Percentiles rank a stretch among this genome's conserved stretches.
Conservation (phyloP, 2,113 vertebrate genomes). For the Cynocephalus volans region DNA sequence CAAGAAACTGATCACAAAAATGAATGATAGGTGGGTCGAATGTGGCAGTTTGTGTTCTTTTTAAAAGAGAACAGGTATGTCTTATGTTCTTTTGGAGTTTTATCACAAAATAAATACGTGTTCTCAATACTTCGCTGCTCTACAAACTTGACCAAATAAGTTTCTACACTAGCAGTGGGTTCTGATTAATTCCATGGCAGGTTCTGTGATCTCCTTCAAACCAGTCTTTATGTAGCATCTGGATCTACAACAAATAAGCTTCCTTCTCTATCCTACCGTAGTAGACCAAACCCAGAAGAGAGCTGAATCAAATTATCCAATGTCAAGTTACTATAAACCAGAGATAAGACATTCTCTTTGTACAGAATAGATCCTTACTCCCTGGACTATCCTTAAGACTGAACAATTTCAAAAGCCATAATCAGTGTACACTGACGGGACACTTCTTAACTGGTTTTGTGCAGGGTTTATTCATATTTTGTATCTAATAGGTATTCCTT, state of each 20-base stretch:
- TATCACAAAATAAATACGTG: slow-evolving; percentile 43
- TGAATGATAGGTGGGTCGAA: background rate
- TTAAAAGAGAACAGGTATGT: background rate
- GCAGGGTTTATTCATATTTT: background rate
- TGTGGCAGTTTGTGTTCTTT: background rate
- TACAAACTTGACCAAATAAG: slow-evolving; percentile 54
- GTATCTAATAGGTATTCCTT: background rate
- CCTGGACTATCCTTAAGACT: background rate
- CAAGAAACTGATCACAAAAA: background rate
- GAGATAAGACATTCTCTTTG: background rate
- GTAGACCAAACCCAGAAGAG: background rate
- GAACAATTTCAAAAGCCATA: background rate
- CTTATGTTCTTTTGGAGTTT: slow-evolving; percentile 45
- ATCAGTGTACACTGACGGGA: background rate
- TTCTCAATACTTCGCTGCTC: slow-evolving; percentile 14
- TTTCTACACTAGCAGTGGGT: slow-evolving; percentile 23
- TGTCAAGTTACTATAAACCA: background rate
- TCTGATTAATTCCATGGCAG: background rate
- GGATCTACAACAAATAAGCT: background rate
- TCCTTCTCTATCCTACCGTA: background rate
- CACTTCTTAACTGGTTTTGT: background rate
- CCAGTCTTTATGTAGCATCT: slow-evolving; percentile 8
- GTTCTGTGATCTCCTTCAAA: slow-evolving; percentile 9
- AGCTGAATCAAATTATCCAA: background rate
- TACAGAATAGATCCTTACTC: background rate